A percentile compares a stretch with the other conserved stretches of the same genome.
These are phyloP conservation scores for Labeo calbasu DNA, from an alignment of 2,797 vertebrate species.

Conservation along the genomic window DNA sequence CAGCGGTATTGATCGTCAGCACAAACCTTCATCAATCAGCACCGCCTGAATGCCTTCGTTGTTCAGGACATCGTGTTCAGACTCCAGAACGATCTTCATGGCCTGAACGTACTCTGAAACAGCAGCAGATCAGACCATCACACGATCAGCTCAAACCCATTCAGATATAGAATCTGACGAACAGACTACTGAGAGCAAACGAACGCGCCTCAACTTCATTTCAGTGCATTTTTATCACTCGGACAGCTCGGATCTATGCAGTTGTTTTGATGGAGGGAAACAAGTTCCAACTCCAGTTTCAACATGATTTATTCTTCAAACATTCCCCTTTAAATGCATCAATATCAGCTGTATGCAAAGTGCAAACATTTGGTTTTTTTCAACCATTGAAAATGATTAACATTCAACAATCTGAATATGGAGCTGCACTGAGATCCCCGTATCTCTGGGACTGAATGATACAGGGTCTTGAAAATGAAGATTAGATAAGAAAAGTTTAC, in stretches of 20 bases:
- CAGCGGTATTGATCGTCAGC: neutral
- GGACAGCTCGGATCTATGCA: neutral
- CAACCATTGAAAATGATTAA: too few relatives aligned
- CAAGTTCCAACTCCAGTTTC: neutral
- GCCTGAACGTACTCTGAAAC: constrained; percentile 71
- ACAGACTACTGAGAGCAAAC: neutral
- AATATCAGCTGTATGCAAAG: too few relatives aligned
- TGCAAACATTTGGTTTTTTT: too few relatives aligned
- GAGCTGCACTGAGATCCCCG: too few relatives aligned
- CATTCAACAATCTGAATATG: too few relatives aligned
- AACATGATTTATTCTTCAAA: neutral
- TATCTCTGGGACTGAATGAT: too few relatives aligned
- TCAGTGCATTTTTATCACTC: neutral
- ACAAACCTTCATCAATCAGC: constrained; percentile 71
- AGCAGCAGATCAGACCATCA: neutral
- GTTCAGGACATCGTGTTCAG: constrained; percentile 36
- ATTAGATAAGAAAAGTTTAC: too few relatives aligned
- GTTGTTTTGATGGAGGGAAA: neutral
- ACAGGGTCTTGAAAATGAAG: too few relatives aligned
- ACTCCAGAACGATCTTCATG: constrained; percentile 67
- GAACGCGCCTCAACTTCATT: neutral
- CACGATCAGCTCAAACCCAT: neutral
- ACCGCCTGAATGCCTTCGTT: constrained; percentile 66
- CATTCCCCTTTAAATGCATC: neutral
- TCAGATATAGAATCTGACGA: neutral